A percentile compares a stretch with the other conserved stretches of the same genome.
These are phyloP conservation scores for Scaptomyza flava DNA, from an alignment of 2,888 invertebrate species.

Conservation along the genomic window DNA sequence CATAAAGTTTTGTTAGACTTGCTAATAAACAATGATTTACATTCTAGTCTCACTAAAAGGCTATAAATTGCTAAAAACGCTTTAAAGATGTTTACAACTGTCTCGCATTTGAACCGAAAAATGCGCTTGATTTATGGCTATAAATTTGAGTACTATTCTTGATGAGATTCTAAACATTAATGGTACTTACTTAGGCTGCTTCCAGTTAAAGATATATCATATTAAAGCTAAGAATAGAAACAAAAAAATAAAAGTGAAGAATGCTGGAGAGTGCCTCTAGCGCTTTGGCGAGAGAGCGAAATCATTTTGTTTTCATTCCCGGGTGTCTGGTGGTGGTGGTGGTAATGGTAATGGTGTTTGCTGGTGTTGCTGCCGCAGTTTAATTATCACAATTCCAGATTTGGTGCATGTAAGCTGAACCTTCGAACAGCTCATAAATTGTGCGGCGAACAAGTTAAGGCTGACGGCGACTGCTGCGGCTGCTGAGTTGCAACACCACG, in stretches of 20 bases:
- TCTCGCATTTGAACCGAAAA: slow-evolving; percentile 3
- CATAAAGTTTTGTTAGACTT: slow-evolving; percentile 6
- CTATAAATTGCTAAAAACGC: slow-evolving; percentile 3
- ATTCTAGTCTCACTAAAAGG: background rate
- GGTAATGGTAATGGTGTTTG: slow-evolving; percentile 29
- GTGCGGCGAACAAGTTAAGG: slow-evolving; percentile 58
- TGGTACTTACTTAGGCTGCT: slow-evolving; percentile 11
- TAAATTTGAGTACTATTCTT: background rate
- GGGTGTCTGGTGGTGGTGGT: background rate
- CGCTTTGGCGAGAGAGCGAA: slow-evolving; percentile 38
- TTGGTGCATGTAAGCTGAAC: slow-evolving; percentile 44
- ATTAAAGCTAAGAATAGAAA: background rate
- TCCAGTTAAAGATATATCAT: slow-evolving; percentile 8
- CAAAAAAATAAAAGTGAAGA: slow-evolving; percentile 11
- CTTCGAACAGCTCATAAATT: slow-evolving; percentile 66
- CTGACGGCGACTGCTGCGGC: slow-evolving; percentile 50
- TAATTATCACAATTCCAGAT: slow-evolving; percentile 72
- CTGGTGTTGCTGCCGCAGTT: slow-evolving; percentile 54
- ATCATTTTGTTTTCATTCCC: slow-evolving; percentile 74
- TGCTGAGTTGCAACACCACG: slow-evolving; percentile 10
- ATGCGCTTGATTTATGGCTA: slow-evolving; percentile 9
- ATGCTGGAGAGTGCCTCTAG: slow-evolving; percentile 12
- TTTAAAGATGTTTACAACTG: slow-evolving; percentile 8
- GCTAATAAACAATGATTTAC: slow-evolving; percentile 4
- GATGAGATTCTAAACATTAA: slow-evolving; percentile 23